Evolutionary conservation across 2,113 vertebrate species (phyloP), one percentile per base, ranked within the genome.

Genomic region (Planiliza haematocheilus): DNA sequence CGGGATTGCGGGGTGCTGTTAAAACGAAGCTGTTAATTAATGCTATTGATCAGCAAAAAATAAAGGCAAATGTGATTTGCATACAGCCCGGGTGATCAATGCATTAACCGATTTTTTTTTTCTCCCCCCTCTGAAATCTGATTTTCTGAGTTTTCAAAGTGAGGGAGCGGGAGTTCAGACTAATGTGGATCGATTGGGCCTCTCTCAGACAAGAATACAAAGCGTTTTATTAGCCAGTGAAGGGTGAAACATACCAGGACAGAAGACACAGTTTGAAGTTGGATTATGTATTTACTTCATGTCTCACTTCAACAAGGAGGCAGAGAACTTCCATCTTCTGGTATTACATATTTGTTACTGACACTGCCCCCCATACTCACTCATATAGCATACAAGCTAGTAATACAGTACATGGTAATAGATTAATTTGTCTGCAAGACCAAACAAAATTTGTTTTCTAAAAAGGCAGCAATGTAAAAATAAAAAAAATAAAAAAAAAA

Each of bases 161-260:
- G 91, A 92, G 89, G 81, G 86, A 89, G 87, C 85, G 86, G 87
- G 89, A 93, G 91, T 91, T 88, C 86, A 89, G 91, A 87, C 91
- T 91, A 93, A 94, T 92, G 92, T 86, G 77, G 93, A 94, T 94
- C 90, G 93, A 93, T 94, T 67, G 90, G 91, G 91, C 94, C 93
- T 96, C 95, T 95, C 95, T 95, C 95, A 95, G 95, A 94, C 95
- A 95, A 87, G 92, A 94, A 94, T 94, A 92, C 92, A 93, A 93
- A 94, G 89, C 87, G 79, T 95, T 95, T 96, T 96, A 96, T 97
- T 96, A 97, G 95, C 95, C 91, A 92, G 92, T 91, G 94, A 96
- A 88, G 86, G 85, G 81, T 85, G 88, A 85, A 90, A 84, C 82
- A 81, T 75, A 70, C 82, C 81, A 70, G 85, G 76, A 88, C 74